A percentile compares a stretch with the other conserved stretches of the same genome.
Conservation (phyloP, 2,113 vertebrate genomes). For the Bubo bubo region DNA sequence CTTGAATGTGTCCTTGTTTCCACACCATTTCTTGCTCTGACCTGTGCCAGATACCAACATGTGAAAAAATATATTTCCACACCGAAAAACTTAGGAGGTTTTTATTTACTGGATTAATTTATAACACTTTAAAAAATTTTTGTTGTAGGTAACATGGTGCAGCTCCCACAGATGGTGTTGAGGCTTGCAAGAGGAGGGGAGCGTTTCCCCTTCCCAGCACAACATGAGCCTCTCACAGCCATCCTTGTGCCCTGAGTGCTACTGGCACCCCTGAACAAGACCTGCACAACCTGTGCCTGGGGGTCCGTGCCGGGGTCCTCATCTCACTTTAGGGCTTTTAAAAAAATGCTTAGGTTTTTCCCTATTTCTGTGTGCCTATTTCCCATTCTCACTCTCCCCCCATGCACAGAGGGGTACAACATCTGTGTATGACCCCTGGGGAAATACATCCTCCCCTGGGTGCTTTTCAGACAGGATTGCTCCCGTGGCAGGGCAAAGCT, state of each 20-base stretch:
- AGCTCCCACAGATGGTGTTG: neutral
- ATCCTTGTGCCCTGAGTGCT: neutral
- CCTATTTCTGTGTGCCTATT: neutral
- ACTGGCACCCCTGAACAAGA: neutral
- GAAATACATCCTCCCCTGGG: too few species aligned
- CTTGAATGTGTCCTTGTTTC: neutral
- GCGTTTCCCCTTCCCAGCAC: accelerated
- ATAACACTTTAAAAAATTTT: neutral
- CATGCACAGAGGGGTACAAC: neutral
- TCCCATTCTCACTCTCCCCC: neutral
- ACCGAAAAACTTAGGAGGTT: neutral
- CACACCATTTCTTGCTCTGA: neutral
- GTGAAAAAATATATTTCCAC: neutral
- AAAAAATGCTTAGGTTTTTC: neutral
- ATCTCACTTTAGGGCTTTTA: neutral
- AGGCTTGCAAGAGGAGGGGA: neutral
- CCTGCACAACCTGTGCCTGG: neutral
- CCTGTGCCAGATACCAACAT: neutral
- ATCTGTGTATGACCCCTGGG: accelerated
- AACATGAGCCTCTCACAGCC: neutral
- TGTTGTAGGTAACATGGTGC: neutral
- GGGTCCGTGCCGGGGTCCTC: neutral
- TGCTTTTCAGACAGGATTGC: neutral
- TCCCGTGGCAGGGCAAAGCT: neutral
- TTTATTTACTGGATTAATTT: neutral